Evolutionary conservation across 2,888 invertebrate species (phyloP).

Genomic region (Papilio gigon): DNA sequence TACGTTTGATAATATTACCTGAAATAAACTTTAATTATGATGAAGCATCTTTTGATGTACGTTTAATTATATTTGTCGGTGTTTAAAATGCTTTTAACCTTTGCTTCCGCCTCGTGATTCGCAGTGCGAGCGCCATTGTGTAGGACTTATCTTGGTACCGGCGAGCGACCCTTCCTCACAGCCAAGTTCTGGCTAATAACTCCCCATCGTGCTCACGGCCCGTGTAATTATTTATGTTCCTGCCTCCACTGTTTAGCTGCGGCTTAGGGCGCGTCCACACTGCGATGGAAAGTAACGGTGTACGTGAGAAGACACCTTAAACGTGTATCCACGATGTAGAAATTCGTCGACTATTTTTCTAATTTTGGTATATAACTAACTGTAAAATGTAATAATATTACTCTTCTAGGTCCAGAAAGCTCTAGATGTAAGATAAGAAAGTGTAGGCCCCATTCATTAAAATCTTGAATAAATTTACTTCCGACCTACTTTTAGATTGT

Average conservation of each 20-base stretch:
- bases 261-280: slow-evolving; percentile 29
- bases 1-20: too few species aligned
- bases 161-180: slow-evolving; percentile 42
- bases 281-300: background rate
- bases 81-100: slow-evolving; percentile 1
- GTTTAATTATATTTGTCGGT: background rate
- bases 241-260: slow-evolving; percentile 47
- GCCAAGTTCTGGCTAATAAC: slow-evolving; percentile 52
- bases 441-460: too few species aligned
- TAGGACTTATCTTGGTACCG: slow-evolving; percentile 26
- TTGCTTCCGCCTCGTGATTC: slow-evolving; percentile 22
- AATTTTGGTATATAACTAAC: background rate
- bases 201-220: slow-evolving; percentile 56
- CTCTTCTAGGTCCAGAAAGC: too few species aligned
- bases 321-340: background rate
- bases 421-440: too few species aligned
- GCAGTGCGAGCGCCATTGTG: slow-evolving; percentile 28
- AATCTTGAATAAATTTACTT: too few species aligned
- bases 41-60: background rate
- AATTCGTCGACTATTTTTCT: background rate
- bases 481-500: too few species aligned
- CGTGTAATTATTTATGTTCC: slow-evolving; percentile 68
- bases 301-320: background rate
- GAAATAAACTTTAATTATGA: slow-evolving; percentile 3
- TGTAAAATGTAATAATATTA: too few species aligned